Evolutionary conservation across 2,888 invertebrate genomes (phyloP).

Genomic region (Drosophila nr. perissopoda): DNA sequence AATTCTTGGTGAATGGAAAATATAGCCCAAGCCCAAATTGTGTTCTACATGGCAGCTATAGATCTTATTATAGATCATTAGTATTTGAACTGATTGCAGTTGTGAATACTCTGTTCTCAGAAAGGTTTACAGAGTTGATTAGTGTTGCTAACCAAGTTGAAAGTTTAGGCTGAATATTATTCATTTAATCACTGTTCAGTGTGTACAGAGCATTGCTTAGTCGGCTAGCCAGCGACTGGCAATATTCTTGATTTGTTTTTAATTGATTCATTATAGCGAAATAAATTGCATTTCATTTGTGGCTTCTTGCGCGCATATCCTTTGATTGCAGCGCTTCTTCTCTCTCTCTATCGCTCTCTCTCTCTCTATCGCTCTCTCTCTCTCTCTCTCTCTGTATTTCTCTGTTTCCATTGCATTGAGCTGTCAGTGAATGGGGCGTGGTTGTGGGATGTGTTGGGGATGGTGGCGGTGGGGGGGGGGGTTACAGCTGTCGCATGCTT

Average conservation of each 20-base stretch:
- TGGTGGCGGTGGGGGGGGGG: not conserved
- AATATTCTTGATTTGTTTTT: conserved; percentile 22
- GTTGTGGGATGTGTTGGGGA: not conserved
- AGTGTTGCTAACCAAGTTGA: not conserved
- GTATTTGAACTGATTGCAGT: too few relatives aligned
- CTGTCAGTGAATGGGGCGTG: conserved; percentile 41
- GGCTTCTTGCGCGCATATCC: conserved; percentile 49
- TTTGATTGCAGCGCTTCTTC: conserved; percentile 45
- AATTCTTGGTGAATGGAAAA: not conserved
- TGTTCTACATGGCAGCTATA: too few relatives aligned
- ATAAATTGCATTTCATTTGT: conserved; percentile 47
- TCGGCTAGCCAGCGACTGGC: not conserved
- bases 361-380: not conserved
- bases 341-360: not conserved
- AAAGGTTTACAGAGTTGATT: too few relatives aligned
- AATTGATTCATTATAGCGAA: conserved; percentile 56
- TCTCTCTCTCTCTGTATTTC: conserved; percentile 4
- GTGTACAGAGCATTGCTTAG: not conserved
- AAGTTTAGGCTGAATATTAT: not conserved
- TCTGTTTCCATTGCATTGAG: conserved; percentile 56
- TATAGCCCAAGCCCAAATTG: too few relatives aligned
- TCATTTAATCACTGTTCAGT: not conserved
- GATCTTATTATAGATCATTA: too few relatives aligned
- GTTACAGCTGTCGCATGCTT: conserved; percentile 64
- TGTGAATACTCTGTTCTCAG: too few relatives aligned